Evolutionary conservation across 1,140 invertebrate genomes (phyloP), one percentile per base, ranked within the genome.

Genomic region (Calephelis nemesis): DNA sequence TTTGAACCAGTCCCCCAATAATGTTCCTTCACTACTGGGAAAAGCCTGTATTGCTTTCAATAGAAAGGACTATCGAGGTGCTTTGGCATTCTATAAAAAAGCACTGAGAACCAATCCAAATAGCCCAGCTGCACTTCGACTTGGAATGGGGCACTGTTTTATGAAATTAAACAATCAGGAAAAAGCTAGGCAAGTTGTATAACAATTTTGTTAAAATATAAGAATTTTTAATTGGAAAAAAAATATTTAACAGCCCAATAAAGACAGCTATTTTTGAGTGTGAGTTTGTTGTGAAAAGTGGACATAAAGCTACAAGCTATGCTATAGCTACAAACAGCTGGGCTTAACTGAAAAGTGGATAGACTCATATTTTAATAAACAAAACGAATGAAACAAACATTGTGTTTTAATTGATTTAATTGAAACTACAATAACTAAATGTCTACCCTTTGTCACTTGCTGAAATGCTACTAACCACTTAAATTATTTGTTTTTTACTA

Each of bases 141-240:
- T 99, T 39, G 98, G 98, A 39, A 98, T 99, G 96, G 99, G 98
- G 0, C 98, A 99, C 88, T 99, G 98, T 88, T 99, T 99, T 84
- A 96, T 99, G 92, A 99, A 99, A 89, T 93, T 99, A 47, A 97
- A 96, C 72, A 99, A 99, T 87, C 95, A 97, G 60, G 98, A 99
- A 40, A 99, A 99, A 93, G 98, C 98, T 9, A 96, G 95, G 95
- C 95, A 80, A 62, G 30, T 62, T 65, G 4, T 63, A 9, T 48
- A 45, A 45, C 42, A 45, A 45, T 7, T 45, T 45, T 7, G 8
- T 45, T 40, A 1, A 62, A n/a, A 42, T 58, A 45, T 52, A 40
- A 66, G 11, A 8, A 6, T 7, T 15, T 45, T 45, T 45, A 9
- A 45, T 30, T 4, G 1, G 0, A 30, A 30, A 30, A 30, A 30